Base-by-base conservation (phyloP, 1,140 invertebrate genomes). In the Drosophila virilis region DNA sequence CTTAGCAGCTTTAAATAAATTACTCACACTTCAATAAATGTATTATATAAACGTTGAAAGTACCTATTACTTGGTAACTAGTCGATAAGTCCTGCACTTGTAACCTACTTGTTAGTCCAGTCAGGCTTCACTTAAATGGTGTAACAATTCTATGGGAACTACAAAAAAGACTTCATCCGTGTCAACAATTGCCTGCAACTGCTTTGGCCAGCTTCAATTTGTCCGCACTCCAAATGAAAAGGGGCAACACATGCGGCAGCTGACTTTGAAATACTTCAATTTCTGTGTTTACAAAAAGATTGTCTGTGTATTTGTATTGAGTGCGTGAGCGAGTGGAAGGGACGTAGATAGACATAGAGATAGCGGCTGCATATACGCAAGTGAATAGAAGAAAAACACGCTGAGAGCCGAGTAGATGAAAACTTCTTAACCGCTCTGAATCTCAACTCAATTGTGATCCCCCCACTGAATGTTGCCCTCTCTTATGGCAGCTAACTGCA, bases 401-500 rank as follows among this genome's bases (percentile, higher is more conserved):
- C n/a, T 8, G 10, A 61, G 35, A 55, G 10, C 15, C 7, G 13
- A 42, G 46, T 52, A 52, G 42, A 40, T 68, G 55, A 51, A 68
- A 43, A 48, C 51, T 40, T 55, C 50, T 38, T 50, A 33, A 22
- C 59, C 32, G 28, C 48, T 55, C 68, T 50, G 50, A 58, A 66
- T 57, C 37, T 71, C 37, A 43, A 48, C 12, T 43, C 51, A 46
- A 13, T 43, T 50, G 35, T 50, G 50, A 35, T 74, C 12, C 9
- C 1, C 22, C 22, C 22, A 28, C 4, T 28, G 22, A 28, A 28
- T 46, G 9, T 13, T 35, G 50, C 13, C 50, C 50, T 37, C 13
- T 54, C 33, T 33, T 7, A 10, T 54, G 52, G 52, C 37, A 57
- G 58, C 77, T 83, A 90, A 78, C 77, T 88, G 79, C 83, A 88